Evolutionary conservation across 2,888 invertebrate species (phyloP), one percentile per base, ranked within the genome.

Genomic region (Agonopterix arenella): DNA sequence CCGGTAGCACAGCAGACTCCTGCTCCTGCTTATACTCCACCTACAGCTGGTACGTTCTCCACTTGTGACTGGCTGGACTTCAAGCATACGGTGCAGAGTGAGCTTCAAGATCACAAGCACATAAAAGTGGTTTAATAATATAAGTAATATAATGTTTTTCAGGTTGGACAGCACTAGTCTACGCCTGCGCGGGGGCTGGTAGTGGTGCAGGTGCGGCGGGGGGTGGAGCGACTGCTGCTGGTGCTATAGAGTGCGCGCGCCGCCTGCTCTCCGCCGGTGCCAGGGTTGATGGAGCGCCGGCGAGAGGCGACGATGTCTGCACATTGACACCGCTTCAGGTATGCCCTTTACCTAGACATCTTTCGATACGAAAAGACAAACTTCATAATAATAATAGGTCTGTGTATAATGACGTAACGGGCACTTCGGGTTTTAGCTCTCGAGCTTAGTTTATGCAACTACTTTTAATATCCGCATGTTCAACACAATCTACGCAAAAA

Each of bases 291-390:
- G 97, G 97, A 1, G 96, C 96, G 0, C 95, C 95, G 0, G 92
- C 94, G 3, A 73, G 94, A 4, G 94, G 94, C 18, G 96, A 96
- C 67, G 96, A 97, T 61, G 95, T 95, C 61, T 94, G 94, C 68
- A 96, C 97, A 0, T 90, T 97, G 45, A 97, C 97, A 0, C 97
- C 97, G 0, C 75, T 97, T 36, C 97, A 97, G 88, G 94, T 94
- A 9, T 13, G 7, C 7, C 7, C 28, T 28, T 7, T 28, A 5
- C 28, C 28, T 28, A 28, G 7, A 5, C 7, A 28, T 28, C 28
- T n/a, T 9, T 40, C 40, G 4, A 4, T 40, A 40, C 40, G 4
- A 40, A 11, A 44, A 28, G 1, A 28, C 7, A 28, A 28, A 28
- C 28, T 28, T 5, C 28, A 28, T 5, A 28, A 28, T 28, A 28